A percentile compares a stretch with the other conserved stretches of the same genome.
These are phyloP conservation scores for Apogon talboti DNA, from an alignment of 2,797 vertebrate genomes.

Conservation along the genomic window DNA sequence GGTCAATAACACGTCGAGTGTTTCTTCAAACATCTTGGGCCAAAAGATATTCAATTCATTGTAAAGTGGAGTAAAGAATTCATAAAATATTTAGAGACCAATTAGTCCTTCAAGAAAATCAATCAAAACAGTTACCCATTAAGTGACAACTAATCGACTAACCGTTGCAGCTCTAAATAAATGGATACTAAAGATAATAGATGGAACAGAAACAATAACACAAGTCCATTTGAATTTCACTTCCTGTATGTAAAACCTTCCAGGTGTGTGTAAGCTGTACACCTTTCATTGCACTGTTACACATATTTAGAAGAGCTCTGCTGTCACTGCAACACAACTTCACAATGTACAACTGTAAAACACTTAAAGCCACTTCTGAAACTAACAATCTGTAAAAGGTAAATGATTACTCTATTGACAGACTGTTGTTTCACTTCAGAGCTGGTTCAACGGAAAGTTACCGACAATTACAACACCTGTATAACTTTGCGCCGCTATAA, in stretches of 20 bases:
- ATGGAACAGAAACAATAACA: too few species aligned
- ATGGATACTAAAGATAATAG: too few species aligned
- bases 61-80: too few species aligned
- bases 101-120: too few species aligned
- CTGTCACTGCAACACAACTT: background rate
- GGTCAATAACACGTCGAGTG: too few species aligned
- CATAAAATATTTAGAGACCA: too few species aligned
- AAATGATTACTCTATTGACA: slow-evolving; percentile 1
- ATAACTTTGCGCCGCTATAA: background rate
- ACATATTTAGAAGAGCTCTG: background rate
- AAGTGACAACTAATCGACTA: too few species aligned
- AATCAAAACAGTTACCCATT: too few species aligned
- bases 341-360: background rate
- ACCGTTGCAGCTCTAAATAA: too few species aligned
- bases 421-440: background rate
- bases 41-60: too few species aligned
- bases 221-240: slow-evolving; percentile 3
- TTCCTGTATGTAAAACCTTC: slow-evolving; percentile 32
- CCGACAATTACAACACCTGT: background rate
- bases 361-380: background rate
- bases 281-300: background rate
- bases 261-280: slow-evolving; percentile 4
- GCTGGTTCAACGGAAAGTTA: slow-evolving; percentile 4
- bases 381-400: background rate
- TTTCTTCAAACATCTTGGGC: too few species aligned